Conservation (phyloP, 1,140 invertebrate species). For the Diorhabda carinulata region DNA sequence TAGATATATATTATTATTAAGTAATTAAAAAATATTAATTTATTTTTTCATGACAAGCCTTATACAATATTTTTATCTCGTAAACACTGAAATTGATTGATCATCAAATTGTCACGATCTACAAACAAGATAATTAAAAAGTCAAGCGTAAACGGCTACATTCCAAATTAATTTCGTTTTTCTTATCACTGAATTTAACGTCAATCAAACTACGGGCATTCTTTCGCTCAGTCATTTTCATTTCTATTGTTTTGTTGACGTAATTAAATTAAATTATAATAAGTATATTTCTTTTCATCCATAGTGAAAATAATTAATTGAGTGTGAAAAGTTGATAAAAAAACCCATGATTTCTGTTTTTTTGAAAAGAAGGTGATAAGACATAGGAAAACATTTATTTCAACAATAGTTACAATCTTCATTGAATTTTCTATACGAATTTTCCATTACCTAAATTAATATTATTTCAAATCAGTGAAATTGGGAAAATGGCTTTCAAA, state of each 20-base stretch:
- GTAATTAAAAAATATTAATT: too few relatives aligned
- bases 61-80: not conserved
- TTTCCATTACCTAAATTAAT: too few relatives aligned
- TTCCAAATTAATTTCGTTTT: conserved; percentile 3
- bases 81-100: not conserved
- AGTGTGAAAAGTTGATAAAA: conserved; percentile 1
- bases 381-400: too few relatives aligned
- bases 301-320: conserved; percentile 1
- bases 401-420: too few relatives aligned
- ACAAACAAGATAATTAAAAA: conserved; percentile 1
- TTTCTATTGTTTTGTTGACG: not conserved
- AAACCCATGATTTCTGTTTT: not conserved
- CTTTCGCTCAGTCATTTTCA: conserved; percentile 1
- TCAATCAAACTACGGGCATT: not conserved
- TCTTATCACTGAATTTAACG: conserved; percentile 2
- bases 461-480: too few relatives aligned
- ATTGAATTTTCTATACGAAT: too few relatives aligned
- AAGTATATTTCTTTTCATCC: not conserved
- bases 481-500: too few relatives aligned
- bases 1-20: too few relatives aligned
- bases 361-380: too few relatives aligned
- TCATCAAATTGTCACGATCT: conserved; percentile 2
- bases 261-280: not conserved
- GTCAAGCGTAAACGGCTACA: not conserved
- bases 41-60: too few relatives aligned